A percentile compares a stretch with the other conserved stretches of the same genome.
Conservation (phyloP, 2,797 vertebrate species). For the Enteromius treurensis region DNA sequence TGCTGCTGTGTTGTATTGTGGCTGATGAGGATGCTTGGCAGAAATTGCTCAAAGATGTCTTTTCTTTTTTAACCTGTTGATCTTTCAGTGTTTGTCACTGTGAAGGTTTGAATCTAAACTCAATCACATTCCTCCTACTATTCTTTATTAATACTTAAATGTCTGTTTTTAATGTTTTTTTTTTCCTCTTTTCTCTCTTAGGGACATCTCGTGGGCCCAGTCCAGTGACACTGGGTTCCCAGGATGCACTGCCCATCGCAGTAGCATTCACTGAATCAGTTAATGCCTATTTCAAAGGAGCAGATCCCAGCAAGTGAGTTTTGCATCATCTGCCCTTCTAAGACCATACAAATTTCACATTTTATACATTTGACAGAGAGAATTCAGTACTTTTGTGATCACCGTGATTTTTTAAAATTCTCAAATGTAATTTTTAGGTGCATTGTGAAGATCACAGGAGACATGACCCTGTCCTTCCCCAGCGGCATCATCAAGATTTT, state of each 20-base stretch:
- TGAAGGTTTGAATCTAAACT: not conserved
- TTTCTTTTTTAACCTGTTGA: not conserved
- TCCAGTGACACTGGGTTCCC: constrained; percentile 93
- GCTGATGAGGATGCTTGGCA: constrained; percentile 24
- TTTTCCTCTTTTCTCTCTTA: constrained; percentile 63
- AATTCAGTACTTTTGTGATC: not conserved
- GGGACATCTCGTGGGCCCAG: constrained; percentile 97
- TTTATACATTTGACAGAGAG: not conserved
- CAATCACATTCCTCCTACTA: not conserved
- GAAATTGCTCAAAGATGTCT: not conserved
- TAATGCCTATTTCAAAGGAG: constrained; percentile 99
- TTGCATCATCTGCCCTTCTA: constrained; percentile 68
- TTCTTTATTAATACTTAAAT: not conserved
- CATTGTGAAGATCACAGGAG: constrained; percentile 98
- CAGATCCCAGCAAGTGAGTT: constrained; percentile 94
- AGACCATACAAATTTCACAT: not conserved
- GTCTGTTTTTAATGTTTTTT: not conserved
- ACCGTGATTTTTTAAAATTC: not conserved
- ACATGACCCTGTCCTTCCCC: constrained; percentile 97
- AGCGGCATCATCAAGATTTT: constrained; percentile 98
- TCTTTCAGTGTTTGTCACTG: constrained; percentile 3
- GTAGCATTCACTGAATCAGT: constrained; percentile 97
- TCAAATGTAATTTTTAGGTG: constrained; percentile 78
- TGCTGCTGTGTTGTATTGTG: constrained; percentile 20
- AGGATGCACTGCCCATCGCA: constrained; percentile 94